Conservation (phyloP, 2,113 vertebrate genomes). For the Cyanistes caeruleus region DNA sequence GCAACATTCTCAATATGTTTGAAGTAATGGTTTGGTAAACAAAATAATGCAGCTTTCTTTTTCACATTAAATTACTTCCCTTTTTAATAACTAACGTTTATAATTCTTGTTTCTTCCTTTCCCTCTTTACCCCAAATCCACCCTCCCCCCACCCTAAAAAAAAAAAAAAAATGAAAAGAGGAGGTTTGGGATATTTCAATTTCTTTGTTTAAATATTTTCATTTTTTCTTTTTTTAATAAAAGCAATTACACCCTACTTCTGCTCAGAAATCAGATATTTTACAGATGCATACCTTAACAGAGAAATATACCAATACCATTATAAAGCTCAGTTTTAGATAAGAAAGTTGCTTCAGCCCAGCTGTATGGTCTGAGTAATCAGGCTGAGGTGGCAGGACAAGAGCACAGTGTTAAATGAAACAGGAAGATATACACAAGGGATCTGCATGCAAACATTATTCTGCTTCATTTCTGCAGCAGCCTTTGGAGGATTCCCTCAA, state of each 20-base stretch:
- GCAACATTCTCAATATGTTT: neutral
- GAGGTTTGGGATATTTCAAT: neutral
- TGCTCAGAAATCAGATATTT: conserved; percentile 16
- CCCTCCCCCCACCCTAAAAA: too few relatives aligned
- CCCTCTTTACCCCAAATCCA: too few relatives aligned
- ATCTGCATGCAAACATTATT: conserved; percentile 55
- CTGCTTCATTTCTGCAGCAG: conserved; percentile 59
- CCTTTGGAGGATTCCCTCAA: conserved; percentile 70
- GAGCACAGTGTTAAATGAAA: conserved; percentile 43
- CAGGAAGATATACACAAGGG: conserved; percentile 49
- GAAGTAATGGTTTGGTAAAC: neutral
- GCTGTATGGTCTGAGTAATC: conserved; percentile 10
- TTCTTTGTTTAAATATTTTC: neutral
- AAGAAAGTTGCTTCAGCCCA: conserved; percentile 27
- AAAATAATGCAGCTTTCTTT: neutral
- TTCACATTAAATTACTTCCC: neutral
- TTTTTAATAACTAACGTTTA: neutral
- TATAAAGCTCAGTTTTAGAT: conserved; percentile 34
- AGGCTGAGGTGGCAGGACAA: conserved; percentile 41
- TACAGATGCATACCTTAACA: neutral
- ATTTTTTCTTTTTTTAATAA: neutral
- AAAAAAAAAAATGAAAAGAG: neutral
- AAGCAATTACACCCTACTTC: conserved; percentile 1
- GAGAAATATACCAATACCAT: neutral
- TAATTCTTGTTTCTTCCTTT: neutral